A percentile compares a stretch with the other conserved stretches of the same genome.
phyloP scores from a whole-genome alignment of 2,113 vertebrate genomes.

The Phrynocephalus versicolor region DNA sequence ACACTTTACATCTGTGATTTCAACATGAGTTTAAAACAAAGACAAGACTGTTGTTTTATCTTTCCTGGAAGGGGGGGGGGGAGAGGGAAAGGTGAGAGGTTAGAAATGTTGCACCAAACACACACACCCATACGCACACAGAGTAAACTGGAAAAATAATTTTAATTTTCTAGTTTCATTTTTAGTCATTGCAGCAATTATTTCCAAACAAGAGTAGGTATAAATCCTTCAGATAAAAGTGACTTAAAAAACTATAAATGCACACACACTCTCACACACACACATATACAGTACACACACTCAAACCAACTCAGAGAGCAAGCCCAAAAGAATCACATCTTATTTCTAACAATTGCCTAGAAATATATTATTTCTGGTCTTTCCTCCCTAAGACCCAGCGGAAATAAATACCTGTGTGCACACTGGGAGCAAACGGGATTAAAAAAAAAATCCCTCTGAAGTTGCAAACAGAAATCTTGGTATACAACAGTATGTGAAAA shows the following conservation, averaged over 20 bases:
- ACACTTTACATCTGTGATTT: too few species aligned
- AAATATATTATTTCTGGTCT: too few species aligned
- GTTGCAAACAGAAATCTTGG: not conserved
- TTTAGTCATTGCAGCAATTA: not conserved
- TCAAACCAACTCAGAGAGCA: not conserved
- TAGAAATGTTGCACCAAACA: not conserved
- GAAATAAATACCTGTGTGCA: not conserved
- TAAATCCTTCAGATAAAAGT: conserved; percentile 5
- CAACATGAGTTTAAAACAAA: not conserved
- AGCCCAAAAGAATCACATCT: not conserved
- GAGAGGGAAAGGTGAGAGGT: not conserved
- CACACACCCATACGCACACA: not conserved
- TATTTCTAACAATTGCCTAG: not conserved
- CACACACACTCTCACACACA: not conserved
- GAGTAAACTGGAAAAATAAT: conserved; percentile 23
- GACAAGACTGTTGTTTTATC: too few species aligned
- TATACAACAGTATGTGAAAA: not conserved
- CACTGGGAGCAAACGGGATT: too few species aligned
- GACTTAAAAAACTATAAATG: not conserved
- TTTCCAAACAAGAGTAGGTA: conserved; percentile 18
- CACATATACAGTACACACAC: not conserved
- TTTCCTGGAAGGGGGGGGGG: not conserved
- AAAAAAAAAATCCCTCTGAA: not conserved
- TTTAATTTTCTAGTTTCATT: conserved; percentile 24
- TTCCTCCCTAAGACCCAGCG: not conserved